A percentile compares a stretch with the other conserved stretches of the same genome.
phyloP scores from a whole-genome alignment of 2,888 invertebrate genomes.

The Cephus sareptanus region DNA sequence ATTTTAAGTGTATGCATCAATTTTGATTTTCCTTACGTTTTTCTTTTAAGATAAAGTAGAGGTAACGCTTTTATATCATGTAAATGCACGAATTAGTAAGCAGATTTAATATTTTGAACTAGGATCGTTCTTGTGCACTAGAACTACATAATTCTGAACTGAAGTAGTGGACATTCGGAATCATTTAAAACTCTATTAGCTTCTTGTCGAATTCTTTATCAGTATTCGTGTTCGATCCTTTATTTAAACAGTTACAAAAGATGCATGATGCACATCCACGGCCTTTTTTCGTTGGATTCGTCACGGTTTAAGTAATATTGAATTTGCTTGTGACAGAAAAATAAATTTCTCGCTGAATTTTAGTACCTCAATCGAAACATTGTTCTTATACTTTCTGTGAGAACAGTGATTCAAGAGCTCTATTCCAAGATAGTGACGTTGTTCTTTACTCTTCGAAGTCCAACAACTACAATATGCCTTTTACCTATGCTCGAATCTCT shows the following conservation, averaged over 20 bases:
- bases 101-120: neutral
- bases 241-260: neutral
- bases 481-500: neutral
- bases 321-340: neutral
- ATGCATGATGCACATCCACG: neutral
- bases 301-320: neutral
- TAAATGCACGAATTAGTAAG: neutral
- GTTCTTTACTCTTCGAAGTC: no score
- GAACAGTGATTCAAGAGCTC: neutral
- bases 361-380: neutral
- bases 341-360: neutral
- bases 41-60: neutral
- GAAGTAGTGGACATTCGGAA: neutral
- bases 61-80: neutral
- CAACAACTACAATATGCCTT: neutral
- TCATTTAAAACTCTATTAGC: neutral
- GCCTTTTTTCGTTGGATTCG: neutral
- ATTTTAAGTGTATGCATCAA: neutral
- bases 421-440: neutral
- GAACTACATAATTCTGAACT: neutral
- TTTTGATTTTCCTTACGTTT: neutral
- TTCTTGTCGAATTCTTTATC: neutral
- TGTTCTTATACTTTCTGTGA: neutral
- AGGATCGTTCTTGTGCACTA: neutral
- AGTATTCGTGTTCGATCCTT: neutral